Base-by-base conservation (phyloP, 1,140 invertebrate species). In the Metopolophium dirhodum region DNA sequence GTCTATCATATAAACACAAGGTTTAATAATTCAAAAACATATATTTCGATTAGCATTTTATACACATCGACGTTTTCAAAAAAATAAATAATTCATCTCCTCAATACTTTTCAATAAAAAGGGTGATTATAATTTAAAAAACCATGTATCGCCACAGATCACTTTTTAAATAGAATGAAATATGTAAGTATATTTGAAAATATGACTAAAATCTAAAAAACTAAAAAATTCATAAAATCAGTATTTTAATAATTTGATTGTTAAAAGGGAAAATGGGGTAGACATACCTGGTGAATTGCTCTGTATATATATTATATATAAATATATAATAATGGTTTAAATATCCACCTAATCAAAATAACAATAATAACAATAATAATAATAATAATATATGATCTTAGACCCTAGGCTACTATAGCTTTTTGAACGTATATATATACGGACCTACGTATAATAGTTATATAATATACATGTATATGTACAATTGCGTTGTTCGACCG, bases 401-500 rank as follows among this genome's bases (percentile, higher is more conserved):
- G 51, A 89, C 51, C 88, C 35, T 89, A 89, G 22, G 9, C 88
- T 89, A 89, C 88, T 89, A 26, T 85, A 45, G 61, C 61, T 77
- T 45, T 88, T 88, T 7, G 88, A 14, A 57, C 22, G 47, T 54
- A 77, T 77, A 57, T 57, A 77, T 57, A 77, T 77, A 89, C 51
- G 47, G 87, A 89, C 87, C 87, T 89, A 89, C 87, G 51, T 57
- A 37, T 77, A 77, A 77, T 77, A 77, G 61, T 77, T 77, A 77
- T n/a, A 77, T n/a, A 77, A 77, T 77, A n/a, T 77, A 77, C 61
- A 77, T n/a, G n/a, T n/a, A n/a, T 77, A n/a, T 57, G 51, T 57
- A 90, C 37, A 30, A 68, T 90, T n/a, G 89, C 54, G 89, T 41
- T 45, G 88, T 90, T 90, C 30, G 89, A 90, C 37, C 89, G 89